Conservation (phyloP, 2,888 invertebrate species). For the Dione juno region DNA sequence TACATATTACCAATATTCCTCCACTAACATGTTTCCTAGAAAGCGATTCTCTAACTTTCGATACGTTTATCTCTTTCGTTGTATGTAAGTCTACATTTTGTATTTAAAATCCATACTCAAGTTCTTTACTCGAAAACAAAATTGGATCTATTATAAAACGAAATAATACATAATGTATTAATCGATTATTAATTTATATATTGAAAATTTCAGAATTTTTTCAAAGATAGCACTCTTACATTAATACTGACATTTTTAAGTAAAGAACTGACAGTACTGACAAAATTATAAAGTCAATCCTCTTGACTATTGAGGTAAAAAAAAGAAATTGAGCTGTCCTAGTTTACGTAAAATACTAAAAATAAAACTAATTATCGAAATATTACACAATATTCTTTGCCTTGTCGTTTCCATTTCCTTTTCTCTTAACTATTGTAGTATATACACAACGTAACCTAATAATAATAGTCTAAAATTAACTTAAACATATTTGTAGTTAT, state of each 20-base stretch:
- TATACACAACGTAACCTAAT: slow-evolving; percentile 12
- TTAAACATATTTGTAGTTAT: neutral
- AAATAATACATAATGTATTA: neutral
- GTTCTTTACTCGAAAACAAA: neutral
- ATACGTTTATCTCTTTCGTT: slow-evolving; percentile 53
- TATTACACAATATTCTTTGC: slow-evolving; percentile 21
- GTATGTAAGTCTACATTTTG: slow-evolving; percentile 52
- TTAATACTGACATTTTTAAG: neutral
- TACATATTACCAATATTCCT: slow-evolving; percentile 48
- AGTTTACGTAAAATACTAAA: slow-evolving; percentile 2
- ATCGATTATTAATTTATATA: neutral
- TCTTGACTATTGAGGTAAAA: neutral
- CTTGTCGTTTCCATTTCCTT: slow-evolving; percentile 6
- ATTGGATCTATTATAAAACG: neutral
- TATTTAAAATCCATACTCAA: slow-evolving; percentile 18
- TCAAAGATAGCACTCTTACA: no score
- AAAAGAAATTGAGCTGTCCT: slow-evolving; percentile 14
- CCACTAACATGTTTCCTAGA: slow-evolving; percentile 45
- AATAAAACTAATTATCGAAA: slow-evolving; percentile 12
- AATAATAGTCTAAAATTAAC: slow-evolving; percentile 18
- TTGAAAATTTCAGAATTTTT: neutral
- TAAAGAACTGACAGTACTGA: neutral
- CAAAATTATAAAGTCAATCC: neutral
- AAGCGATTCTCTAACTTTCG: slow-evolving; percentile 50
- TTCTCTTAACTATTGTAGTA: neutral